phyloP scores from a whole-genome alignment of 2,113 vertebrate genomes.

The Ibidorhyncha struthersii region DNA sequence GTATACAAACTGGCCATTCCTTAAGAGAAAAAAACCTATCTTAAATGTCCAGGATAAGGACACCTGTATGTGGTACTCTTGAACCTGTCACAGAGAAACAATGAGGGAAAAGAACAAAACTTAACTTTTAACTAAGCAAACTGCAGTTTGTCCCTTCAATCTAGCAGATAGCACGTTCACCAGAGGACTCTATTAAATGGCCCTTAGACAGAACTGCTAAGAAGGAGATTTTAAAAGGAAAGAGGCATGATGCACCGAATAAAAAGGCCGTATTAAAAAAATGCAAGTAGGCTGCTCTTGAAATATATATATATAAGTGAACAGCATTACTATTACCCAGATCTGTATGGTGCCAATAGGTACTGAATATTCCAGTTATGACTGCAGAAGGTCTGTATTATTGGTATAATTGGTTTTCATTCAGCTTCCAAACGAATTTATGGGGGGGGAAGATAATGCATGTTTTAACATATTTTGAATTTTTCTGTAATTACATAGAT shows the following conservation, averaged over 20 bases:
- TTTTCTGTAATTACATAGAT: background rate
- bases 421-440: background rate
- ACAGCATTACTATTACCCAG: background rate
- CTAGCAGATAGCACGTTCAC: fast-evolving
- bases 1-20: background rate
- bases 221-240: background rate
- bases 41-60: background rate
- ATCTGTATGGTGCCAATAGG: background rate
- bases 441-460: background rate
- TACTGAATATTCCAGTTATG: conserved; percentile 1
- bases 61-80: background rate
- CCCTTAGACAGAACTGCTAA: background rate
- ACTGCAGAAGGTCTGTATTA: background rate
- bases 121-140: background rate
- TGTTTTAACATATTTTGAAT: background rate
- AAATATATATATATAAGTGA: background rate
- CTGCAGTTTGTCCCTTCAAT: background rate
- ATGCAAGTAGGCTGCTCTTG: background rate
- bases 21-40: background rate
- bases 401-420: background rate
- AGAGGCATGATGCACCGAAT: background rate
- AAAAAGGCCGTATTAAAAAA: background rate
- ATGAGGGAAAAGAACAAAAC: background rate
- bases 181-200: background rate
- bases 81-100: background rate